A percentile compares a stretch with the other conserved stretches of the same genome.
phyloP scores from a whole-genome alignment of 2,888 invertebrate species.

The Folsomia candida region DNA sequence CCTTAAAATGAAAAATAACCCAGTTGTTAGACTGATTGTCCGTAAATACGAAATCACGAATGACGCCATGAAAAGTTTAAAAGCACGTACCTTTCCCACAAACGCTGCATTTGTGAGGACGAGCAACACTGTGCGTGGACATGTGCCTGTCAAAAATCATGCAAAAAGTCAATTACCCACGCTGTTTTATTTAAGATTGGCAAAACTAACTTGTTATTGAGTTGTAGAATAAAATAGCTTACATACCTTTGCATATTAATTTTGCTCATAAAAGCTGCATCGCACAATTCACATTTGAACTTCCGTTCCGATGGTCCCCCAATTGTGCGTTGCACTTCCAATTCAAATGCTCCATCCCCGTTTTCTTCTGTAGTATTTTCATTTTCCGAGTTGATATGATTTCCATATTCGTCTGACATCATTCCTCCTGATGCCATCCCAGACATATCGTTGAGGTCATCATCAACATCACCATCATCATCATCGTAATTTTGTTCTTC shows the following conservation, averaged over 20 bases:
- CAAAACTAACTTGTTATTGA: neutral
- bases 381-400: slow-evolving; percentile 11
- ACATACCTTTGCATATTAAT: slow-evolving; percentile 33
- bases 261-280: slow-evolving; percentile 39
- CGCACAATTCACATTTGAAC: slow-evolving; percentile 41
- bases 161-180: neutral
- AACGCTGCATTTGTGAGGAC: slow-evolving; percentile 44
- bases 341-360: neutral
- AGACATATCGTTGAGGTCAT: slow-evolving; percentile 29
- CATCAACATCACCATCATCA: slow-evolving; percentile 15
- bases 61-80: too few relatives aligned
- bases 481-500: slow-evolving; percentile 6
- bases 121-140: slow-evolving; percentile 35
- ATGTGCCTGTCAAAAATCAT: slow-evolving; percentile 32
- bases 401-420: slow-evolving; percentile 1
- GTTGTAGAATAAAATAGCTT: neutral
- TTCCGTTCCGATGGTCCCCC: slow-evolving; percentile 9
- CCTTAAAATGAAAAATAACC: too few relatives aligned
- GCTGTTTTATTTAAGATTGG: too few relatives aligned
- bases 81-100: slow-evolving; percentile 43
- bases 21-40: too few relatives aligned
- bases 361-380: slow-evolving; percentile 22
- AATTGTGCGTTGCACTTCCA: neutral
- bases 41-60: too few relatives aligned
- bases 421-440: slow-evolving; percentile 5